Evolutionary conservation across 2,797 vertebrate species (phyloP).

Genomic region (Gastrophryne carolinensis): DNA sequence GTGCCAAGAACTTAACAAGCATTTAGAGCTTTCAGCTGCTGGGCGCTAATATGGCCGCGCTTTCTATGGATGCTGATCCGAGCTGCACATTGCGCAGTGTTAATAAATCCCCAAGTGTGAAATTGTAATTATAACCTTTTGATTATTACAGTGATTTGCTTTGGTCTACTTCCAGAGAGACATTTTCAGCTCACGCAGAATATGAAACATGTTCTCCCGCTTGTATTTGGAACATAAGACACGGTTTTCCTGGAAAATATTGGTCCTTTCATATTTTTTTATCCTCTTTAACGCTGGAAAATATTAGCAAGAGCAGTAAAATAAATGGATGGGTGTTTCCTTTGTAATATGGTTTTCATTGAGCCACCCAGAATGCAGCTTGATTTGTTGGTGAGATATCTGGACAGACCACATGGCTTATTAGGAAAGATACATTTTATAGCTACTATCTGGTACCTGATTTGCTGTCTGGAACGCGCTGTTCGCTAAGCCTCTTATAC

Average conservation of each 20-base stretch:
- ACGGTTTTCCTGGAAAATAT: slow-evolving; percentile 72
- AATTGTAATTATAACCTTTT: slow-evolving; percentile 65
- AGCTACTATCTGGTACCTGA: not conserved
- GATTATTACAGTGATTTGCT: slow-evolving; percentile 69
- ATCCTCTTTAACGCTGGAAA: slow-evolving; percentile 78
- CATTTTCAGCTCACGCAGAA: slow-evolving; percentile 65
- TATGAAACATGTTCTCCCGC: slow-evolving; percentile 69
- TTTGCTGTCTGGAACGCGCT: not conserved
- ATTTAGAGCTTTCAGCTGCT: not conserved
- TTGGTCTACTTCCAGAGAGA: slow-evolving; percentile 66
- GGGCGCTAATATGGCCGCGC: too few species aligned
- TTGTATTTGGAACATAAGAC: slow-evolving; percentile 66
- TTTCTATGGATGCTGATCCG: not conserved
- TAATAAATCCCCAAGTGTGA: slow-evolving; percentile 45
- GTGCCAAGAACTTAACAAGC: not conserved
- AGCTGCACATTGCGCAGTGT: not conserved
- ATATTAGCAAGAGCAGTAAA: slow-evolving; percentile 77
- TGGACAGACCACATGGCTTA: slow-evolving; percentile 47
- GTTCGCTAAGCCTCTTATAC: not conserved
- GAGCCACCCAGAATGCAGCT: slow-evolving; percentile 72
- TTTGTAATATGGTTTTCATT: slow-evolving; percentile 70
- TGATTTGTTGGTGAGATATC: slow-evolving; percentile 67
- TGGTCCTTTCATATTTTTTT: slow-evolving; percentile 63
- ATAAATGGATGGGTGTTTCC: slow-evolving; percentile 78
- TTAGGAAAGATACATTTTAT: slow-evolving; percentile 20